Evolutionary conservation across 2,888 invertebrate genomes (phyloP), one percentile per base, ranked within the genome.

Genomic region (Aphelenchoides bicaudatus): DNA sequence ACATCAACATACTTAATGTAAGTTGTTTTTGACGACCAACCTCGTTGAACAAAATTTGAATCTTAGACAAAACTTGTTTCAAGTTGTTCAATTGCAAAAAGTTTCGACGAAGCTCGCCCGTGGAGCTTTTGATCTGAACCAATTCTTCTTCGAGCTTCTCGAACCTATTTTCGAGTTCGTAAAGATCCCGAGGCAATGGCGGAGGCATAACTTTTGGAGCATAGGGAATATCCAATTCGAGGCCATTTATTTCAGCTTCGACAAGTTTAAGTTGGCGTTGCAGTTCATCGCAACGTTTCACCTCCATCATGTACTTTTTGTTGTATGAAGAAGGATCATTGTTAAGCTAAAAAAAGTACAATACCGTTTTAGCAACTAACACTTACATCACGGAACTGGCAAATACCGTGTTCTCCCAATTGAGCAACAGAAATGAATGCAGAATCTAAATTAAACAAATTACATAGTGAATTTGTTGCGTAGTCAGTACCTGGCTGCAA

Each of bases 101-200:
- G 54, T 71, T 72, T 28, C 61, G 60, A 48, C 61, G 62, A 49
- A 74, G 66, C 13, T 57, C 56, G 37, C 62, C 63, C 1, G 66
- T 65, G 56, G 71, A 72, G 47, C 57, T 56, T 57, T 73, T 72
- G 58, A 71, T 74, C 37, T 61, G 56, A 5, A 58, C 38, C 6
- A 74, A 61, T 49, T 74, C 74, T 34, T 74, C 73, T 52, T 72
- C 73, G n/a, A 73, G 53, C 56, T 72, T 72, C 58, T 74, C 74
- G 57, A 74, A 63, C n/a, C 65, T 68, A 13, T 68, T 65, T 67
- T 74, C 73, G 46, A 74, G 64, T 43, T 70, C 71, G 30, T 56
- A 55, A 71, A 74, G 73, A 28, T 74, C 70, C 34, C 70, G 66
- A 13, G 74, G 74, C 48, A 69, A 67, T 2, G 74, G 74, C 19